Conservation (phyloP, 2,797 vertebrate species). For the Cuculus canorus region DNA sequence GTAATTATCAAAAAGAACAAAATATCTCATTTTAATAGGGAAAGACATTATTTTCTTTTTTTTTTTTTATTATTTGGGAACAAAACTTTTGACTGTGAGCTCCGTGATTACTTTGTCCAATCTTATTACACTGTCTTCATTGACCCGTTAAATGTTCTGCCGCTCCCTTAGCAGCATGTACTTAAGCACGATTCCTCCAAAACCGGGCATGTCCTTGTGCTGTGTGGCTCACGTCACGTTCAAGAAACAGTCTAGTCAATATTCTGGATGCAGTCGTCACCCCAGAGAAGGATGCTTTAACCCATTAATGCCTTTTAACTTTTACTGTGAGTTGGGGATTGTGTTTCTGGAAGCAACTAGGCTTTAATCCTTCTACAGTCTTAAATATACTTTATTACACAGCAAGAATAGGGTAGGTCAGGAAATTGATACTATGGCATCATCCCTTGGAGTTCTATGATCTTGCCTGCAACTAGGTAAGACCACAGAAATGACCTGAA, state of each 20-base stretch:
- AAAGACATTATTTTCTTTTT: not conserved
- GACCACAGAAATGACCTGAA: not conserved
- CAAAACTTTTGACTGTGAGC: not conserved
- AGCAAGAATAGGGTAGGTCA: not conserved
- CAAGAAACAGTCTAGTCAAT: not conserved
- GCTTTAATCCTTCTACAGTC: not conserved
- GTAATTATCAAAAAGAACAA: not conserved
- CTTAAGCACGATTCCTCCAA: not conserved
- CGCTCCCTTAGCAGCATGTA: not conserved
- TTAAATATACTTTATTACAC: not conserved
- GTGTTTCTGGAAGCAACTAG: not conserved
- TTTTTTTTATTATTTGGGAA: not conserved
- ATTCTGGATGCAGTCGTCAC: not conserved
- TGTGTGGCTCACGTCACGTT: not conserved
- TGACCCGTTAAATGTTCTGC: not conserved
- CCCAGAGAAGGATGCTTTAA: not conserved
- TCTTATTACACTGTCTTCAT: not conserved
- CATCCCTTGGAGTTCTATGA: not conserved
- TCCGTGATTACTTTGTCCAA: not conserved
- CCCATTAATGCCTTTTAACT: not conserved
- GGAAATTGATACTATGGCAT: fast-evolving
- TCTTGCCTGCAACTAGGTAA: not conserved
- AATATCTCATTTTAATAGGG: not conserved
- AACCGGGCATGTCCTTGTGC: fast-evolving
- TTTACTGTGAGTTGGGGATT: not conserved